Conservation (phyloP, 2,888 invertebrate species). For the Agriopis leucophaearia region DNA sequence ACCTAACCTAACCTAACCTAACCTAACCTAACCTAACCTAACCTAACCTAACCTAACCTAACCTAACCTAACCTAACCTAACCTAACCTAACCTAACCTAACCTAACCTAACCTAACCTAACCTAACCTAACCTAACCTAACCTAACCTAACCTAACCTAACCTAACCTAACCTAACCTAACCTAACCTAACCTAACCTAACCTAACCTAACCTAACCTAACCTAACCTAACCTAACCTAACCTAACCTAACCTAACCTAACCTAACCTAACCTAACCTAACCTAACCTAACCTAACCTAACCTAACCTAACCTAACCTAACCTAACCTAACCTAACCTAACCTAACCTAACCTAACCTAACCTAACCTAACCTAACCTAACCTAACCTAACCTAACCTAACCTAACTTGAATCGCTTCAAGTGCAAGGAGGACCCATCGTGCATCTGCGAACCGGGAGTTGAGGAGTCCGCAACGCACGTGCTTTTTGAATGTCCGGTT, state of each 20-base stretch:
- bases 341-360: conserved; percentile 47
- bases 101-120: conserved; percentile 36
- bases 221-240: conserved; percentile 28
- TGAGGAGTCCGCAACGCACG: no score
- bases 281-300: conserved; percentile 31
- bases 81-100: conserved; percentile 39
- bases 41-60: conserved; percentile 39
- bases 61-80: conserved; percentile 37
- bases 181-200: conserved; percentile 38
- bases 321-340: conserved; percentile 39
- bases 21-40: conserved; percentile 37
- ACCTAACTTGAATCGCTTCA: no score
- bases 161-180: conserved; percentile 38
- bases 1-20: conserved; percentile 38
- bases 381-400: conserved; percentile 46
- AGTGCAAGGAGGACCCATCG: no score
- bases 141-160: conserved; percentile 37
- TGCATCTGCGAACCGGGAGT: no score
- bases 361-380: conserved; percentile 45
- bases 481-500: no score
- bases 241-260: conserved; percentile 31
- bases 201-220: conserved; percentile 34
- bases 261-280: conserved; percentile 30
- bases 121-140: conserved; percentile 37
- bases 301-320: conserved; percentile 39